Base-by-base conservation (phyloP, 1,140 invertebrate species). In the Nixonia krombeini region DNA sequence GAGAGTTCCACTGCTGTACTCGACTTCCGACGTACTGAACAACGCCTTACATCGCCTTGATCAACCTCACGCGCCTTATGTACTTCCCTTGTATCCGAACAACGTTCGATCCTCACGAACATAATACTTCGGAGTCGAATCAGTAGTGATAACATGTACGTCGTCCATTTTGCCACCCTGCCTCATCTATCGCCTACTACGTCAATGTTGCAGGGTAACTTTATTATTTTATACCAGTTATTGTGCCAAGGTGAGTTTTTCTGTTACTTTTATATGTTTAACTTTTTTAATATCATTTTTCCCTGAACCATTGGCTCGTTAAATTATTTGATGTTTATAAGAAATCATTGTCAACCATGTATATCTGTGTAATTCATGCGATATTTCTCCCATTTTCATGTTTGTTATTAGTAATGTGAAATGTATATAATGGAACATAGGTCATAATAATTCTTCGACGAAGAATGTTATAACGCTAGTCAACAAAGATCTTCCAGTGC, bases 1-100 rank as follows among this genome's bases (percentile, higher is more conserved):
- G 62, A 80, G 81, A 80, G 80, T 85, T 72, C 83, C 83, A 74
- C 77, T 85, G 78, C 81, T 85, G 78, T 85, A 85, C 72, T 84
- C 82, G 57, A 85, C 73, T 72, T 75, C 81, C 67, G 79, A 85
- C 73, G 78, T 84, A 74, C 75, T 85, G 76, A 82, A 78, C 81
- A 85, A 84, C 76, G 80, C 81, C 73, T 76, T 85, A 64, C 82
- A 85, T 79, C 81, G 80, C 70, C 76, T 76, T 73, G 69, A 79
- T 66, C 74, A 77, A 73, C 75, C 77, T 73, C 73, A 75, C 70
- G 70, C 74, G 68, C 70, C 79, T 55, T 78, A 74, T 75, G 72
- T 79, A 75, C 73, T 78, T 51, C 73, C 78, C 55, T 72, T 80
- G 70, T 75, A 79, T 75, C 74, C 79, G 74, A 77, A 76, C 69